Conservation (phyloP, 2,113 vertebrate genomes). For the Dicrurus megarhynchus region DNA sequence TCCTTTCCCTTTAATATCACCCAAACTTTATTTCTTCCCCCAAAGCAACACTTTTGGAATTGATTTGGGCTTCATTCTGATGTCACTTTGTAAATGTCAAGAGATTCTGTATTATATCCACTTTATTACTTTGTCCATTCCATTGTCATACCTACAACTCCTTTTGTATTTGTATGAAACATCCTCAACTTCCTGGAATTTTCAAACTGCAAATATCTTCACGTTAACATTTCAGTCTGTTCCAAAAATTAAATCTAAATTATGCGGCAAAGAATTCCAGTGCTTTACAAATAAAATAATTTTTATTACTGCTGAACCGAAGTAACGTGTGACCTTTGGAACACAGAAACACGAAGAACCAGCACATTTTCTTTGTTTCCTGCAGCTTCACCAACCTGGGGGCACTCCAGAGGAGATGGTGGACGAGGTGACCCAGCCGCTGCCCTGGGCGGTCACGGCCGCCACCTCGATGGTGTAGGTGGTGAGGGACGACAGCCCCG, state of each 20-base stretch:
- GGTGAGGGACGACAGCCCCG: slow-evolving; percentile 87
- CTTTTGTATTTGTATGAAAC: background rate
- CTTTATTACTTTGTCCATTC: background rate
- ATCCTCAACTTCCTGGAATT: background rate
- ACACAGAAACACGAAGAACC: fast-evolving
- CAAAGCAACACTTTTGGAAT: background rate
- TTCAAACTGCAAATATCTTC: background rate
- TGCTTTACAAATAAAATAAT: background rate
- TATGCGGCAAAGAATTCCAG: background rate
- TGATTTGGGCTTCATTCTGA: background rate
- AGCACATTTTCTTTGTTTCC: background rate
- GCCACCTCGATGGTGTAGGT: slow-evolving; percentile 89
- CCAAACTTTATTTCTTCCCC: background rate
- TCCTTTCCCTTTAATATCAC: background rate
- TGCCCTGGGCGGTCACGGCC: slow-evolving; percentile 80
- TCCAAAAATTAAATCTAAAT: background rate
- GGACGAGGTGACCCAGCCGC: slow-evolving; percentile 80
- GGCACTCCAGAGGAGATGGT: slow-evolving; percentile 95
- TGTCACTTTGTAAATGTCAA: background rate
- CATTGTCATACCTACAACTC: background rate
- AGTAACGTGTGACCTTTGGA: background rate
- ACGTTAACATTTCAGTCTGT: background rate
- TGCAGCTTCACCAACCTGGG: slow-evolving; percentile 79
- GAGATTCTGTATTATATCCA: background rate
- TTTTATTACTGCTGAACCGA: fast-evolving